Base-by-base conservation (phyloP, 2,888 invertebrate genomes). In the Oeneis ivallda region DNA sequence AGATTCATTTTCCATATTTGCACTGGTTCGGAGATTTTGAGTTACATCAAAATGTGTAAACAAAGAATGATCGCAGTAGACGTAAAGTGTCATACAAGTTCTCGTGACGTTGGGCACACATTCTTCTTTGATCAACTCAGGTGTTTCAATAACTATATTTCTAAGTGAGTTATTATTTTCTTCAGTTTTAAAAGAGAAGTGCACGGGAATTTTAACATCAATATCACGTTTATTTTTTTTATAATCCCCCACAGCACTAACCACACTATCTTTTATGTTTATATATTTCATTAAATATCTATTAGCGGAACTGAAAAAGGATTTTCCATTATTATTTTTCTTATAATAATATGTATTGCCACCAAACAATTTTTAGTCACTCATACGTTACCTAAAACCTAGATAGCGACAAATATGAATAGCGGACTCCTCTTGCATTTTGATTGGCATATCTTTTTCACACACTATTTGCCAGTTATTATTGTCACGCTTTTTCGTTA, bases 391-490 rank as follows among this genome's bases (percentile, higher is more conserved):
- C 94, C 92, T 92, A 74, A 95, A 96, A 63, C 96, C 96, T 62
- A 96, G 88, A 73, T 94, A 93, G 9, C 82, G 88, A 76, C 96
- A 96, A 54, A 94, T 92, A 65, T 94, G 92, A 32, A 82, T 81
- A 1, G 94, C 94, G 10, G 93, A 88, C 70, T 82, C 73, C 66
- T 91, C 87, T 71, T 92, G 89, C 72, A 90, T 82, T 58, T 86
- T 80, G 45, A 85, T 78, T 7, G 87, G 79, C 72, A 85, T 79
- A 68, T 85, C 91, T 53, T 92, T 85, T 70, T 93, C 89, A 77
- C 96, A 96, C 1, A 94, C 84, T 1, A 95, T 92, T 60, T 89
- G 91, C 96, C 96, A 96, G 53, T 87, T 78, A 2, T 87, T 78
- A 2, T 94, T 94, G 34, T 93, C 83, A n/a, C 84, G 81, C 72